phyloP scores from a whole-genome alignment of 1,140 invertebrate genomes.

The Battus philenor region DNA sequence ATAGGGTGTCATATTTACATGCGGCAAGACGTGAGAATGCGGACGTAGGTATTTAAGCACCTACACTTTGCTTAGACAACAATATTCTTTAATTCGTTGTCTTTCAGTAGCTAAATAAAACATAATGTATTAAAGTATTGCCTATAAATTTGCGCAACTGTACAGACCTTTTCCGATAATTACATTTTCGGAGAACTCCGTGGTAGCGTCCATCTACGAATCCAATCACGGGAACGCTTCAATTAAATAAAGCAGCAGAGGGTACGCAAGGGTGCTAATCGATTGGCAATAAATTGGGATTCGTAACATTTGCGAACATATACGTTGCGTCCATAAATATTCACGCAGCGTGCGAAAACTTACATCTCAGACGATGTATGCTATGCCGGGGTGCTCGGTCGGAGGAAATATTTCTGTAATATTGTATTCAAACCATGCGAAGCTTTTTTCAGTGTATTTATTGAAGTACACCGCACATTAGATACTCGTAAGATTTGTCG shows the following conservation, averaged over 20 bases:
- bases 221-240: conserved; percentile 54
- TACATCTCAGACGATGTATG: conserved; percentile 2
- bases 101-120: too few relatives aligned
- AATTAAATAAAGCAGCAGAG: conserved; percentile 51
- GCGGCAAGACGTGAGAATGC: conserved; percentile 58
- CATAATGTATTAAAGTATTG: conserved; percentile 2
- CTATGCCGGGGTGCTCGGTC: conserved; percentile 1
- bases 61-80: too few relatives aligned
- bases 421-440: conserved; percentile 22
- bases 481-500: conserved; percentile 64
- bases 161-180: conserved; percentile 40
- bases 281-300: conserved; percentile 51
- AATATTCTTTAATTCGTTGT: too few relatives aligned
- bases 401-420: conserved; percentile 10
- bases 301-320: conserved; percentile 30
- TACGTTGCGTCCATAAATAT: conserved; percentile 9
- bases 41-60: conserved; percentile 48
- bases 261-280: conserved; percentile 46
- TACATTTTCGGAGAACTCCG: conserved; percentile 22
- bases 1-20: conserved; percentile 75
- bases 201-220: conserved; percentile 33
- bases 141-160: conserved; percentile 3
- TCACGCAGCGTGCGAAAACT: conserved; percentile 7
- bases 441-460: conserved; percentile 42
- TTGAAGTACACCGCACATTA: conserved; percentile 50